Base-by-base conservation (phyloP, 2,797 vertebrate genomes). In the Propithecus deckenii region DNA sequence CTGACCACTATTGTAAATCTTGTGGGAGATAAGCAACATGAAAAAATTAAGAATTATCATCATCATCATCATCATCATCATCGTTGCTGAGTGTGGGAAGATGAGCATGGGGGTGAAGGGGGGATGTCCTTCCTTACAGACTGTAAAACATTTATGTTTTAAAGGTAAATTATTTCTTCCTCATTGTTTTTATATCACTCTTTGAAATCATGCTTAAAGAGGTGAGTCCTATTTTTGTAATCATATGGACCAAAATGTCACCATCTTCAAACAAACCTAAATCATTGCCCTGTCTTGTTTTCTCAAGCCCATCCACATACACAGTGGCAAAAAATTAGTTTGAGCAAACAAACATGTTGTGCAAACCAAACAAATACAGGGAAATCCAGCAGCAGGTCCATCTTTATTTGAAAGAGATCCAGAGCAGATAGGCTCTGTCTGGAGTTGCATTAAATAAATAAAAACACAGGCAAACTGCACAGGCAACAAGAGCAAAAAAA, bases 401-500 rank as follows among this genome's bases (percentile, higher is more conserved):
- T 63, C 48, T 86, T 87, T 38, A 32, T 85, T 83, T 78, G 25
- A 92, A 61, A 87, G 25, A 52, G 22, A 91, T 86, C 50, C 50
- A 59, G 17, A 74, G 50, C n/a, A 88, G 48, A 95, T 1, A 89
- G 43, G 5, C 38, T n/a, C 71, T 88, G 7, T 72, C 88, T 88
- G 46, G 71, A 87, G 67, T 25, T 69, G 5, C 28, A 48, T 0
- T 30, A 17, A 76, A 87, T 55, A 86, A 83, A 74, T 61, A 75
- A 94, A 92, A 94, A 86, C 23, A 92, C 7, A 50, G 13, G 18
- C 30, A 79, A 91, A 90, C 18, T 83, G 22, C 32, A 55, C 22
- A 78, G n/a, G 13, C n/a, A 38, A 79, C 22, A 79, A 57, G 14
- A 25, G 50, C 50, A 25, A 78, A 55, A 79, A 79, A 55, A 79